Conservation (phyloP, 2,797 vertebrate genomes). For the Sparus aurata region DNA sequence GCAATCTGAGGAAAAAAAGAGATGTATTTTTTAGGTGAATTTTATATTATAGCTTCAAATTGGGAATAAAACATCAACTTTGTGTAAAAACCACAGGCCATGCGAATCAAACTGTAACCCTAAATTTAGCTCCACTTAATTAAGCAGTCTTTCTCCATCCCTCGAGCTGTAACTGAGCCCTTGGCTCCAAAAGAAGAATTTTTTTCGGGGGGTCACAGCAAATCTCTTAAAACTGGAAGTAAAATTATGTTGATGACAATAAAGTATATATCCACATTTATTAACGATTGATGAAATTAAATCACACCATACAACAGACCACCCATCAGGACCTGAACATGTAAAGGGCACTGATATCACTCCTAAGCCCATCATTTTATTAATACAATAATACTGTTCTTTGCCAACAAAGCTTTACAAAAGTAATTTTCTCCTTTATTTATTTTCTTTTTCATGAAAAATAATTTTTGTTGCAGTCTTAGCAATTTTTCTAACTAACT, state of each 20-base stretch:
- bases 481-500: not conserved
- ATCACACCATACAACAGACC: not conserved
- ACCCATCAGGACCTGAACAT: not conserved
- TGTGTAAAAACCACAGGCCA: slow-evolving; percentile 2
- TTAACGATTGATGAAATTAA: not conserved
- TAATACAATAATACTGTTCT: not conserved
- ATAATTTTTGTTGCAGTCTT: not conserved
- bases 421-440: not conserved
- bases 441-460: not conserved
- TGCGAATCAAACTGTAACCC: slow-evolving; percentile 2
- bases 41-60: not conserved
- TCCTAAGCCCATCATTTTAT: not conserved
- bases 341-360: not conserved
- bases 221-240: slow-evolving; percentile 10
- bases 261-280: not conserved
- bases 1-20: slow-evolving; percentile 49
- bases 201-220: not conserved
- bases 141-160: slow-evolving; percentile 13
- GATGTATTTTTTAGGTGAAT: slow-evolving; percentile 10
- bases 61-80: not conserved
- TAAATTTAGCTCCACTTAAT: slow-evolving; percentile 26
- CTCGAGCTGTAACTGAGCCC: slow-evolving; percentile 11
- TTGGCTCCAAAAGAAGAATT: slow-evolving; percentile 11
- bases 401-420: not conserved
- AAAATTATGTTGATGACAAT: slow-evolving; percentile 20